Evolutionary conservation across 1,140 invertebrate genomes (phyloP).

Genomic region (Hirudo medicinalis): DNA sequence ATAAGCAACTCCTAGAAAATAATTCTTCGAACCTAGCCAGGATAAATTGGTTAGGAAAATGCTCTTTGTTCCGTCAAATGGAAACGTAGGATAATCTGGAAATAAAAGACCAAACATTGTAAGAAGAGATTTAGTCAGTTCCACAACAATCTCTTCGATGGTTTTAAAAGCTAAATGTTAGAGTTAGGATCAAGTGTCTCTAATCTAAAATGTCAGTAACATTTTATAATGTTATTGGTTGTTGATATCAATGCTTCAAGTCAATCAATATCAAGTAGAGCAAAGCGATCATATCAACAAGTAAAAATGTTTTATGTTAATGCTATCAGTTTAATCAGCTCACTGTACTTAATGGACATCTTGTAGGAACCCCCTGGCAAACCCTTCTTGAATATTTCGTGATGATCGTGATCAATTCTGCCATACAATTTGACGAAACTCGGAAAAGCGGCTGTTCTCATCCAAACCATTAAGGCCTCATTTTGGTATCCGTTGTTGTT

Average conservation of each 20-base stretch:
- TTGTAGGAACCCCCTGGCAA: slow-evolving; percentile 63
- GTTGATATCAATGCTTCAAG: too few species aligned
- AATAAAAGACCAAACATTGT: neutral
- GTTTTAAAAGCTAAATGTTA: too few species aligned
- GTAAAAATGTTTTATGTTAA: too few species aligned
- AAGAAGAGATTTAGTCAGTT: too few species aligned
- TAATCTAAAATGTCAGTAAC: too few species aligned
- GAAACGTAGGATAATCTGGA: slow-evolving; percentile 70
- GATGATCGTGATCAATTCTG: slow-evolving; percentile 46
- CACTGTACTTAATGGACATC: slow-evolving; percentile 60
- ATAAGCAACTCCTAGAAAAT: slow-evolving; percentile 90
- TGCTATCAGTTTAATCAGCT: slow-evolving; percentile 20
- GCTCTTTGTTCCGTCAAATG: slow-evolving; percentile 80
- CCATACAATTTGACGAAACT: slow-evolving; percentile 84
- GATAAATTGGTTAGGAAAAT: slow-evolving; percentile 94
- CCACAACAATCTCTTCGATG: too few species aligned
- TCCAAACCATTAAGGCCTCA: slow-evolving; percentile 96
- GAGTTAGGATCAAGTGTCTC: too few species aligned
- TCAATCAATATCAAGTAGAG: too few species aligned
- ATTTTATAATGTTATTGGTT: too few species aligned
- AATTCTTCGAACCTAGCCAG: slow-evolving; percentile 88
- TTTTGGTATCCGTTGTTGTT: slow-evolving; percentile 87
- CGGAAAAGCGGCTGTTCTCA: slow-evolving; percentile 88
- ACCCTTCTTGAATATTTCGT: slow-evolving; percentile 50
- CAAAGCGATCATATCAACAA: too few species aligned